Percentiles rank a stretch among this genome's conserved stretches.
Evolutionary conservation across 1,140 invertebrate species (phyloP).

Genomic region (Pygmarrhopalites habei): DNA sequence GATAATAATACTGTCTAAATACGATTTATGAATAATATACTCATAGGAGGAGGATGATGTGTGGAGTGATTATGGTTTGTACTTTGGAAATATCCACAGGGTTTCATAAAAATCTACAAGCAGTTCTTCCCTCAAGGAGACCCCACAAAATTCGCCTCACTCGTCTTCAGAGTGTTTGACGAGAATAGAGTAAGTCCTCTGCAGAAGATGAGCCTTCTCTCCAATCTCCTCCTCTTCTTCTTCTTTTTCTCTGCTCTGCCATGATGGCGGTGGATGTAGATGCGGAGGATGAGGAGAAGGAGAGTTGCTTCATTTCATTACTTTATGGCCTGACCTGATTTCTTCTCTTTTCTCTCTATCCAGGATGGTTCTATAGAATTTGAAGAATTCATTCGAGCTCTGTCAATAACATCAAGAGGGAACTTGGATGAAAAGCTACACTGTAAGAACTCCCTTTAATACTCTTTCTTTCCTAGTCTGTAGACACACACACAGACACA

Average conservation of each 20-base stretch:
- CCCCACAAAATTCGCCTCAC: conserved; percentile 57
- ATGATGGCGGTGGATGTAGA: too few species aligned
- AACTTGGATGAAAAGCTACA: conserved; percentile 94
- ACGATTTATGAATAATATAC: too few species aligned
- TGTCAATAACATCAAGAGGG: conserved; percentile 90
- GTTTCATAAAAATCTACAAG: conserved; percentile 60
- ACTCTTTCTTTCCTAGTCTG: too few species aligned
- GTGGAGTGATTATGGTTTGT: conserved; percentile 6
- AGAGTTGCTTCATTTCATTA: conserved; percentile 1
- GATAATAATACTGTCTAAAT: too few species aligned
- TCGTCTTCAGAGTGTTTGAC: conserved; percentile 62
- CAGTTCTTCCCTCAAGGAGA: conserved; percentile 63
- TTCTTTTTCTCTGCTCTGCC: neutral
- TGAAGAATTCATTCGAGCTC: conserved; percentile 91
- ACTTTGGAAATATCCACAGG: conserved; percentile 44
- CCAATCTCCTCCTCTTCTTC: neutral
- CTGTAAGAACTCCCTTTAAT: too few species aligned
- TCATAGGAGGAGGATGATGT: too few species aligned
- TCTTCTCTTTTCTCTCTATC: neutral
- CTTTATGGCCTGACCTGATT: conserved; percentile 2
- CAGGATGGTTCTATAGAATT: conserved; percentile 66
- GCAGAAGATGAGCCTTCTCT: neutral
- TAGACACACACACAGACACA: too few species aligned
- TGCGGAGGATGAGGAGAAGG: too few species aligned
- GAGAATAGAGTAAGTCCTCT: conserved; percentile 55